Percentiles rank a stretch among this genome's conserved stretches.
Conservation (phyloP, 2,113 vertebrate species). For the Phasianus colchicus region DNA sequence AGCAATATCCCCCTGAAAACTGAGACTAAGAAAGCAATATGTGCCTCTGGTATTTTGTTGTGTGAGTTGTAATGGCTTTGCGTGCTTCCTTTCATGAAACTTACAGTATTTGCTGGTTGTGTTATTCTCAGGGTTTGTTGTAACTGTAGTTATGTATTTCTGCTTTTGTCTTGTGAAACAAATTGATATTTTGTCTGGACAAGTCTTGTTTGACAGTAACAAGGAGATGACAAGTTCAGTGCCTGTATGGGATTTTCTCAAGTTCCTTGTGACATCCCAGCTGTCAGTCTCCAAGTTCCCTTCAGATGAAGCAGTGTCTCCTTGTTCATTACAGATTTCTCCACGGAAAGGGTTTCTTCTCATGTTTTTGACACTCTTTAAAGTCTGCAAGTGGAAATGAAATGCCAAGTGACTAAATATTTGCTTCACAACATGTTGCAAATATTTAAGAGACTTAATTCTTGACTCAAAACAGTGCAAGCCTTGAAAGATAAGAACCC, state of each 20-base stretch:
- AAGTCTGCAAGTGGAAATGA: background rate
- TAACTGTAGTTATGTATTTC: background rate
- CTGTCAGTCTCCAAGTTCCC: constrained; percentile 18
- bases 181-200: background rate
- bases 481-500: background rate
- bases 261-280: background rate
- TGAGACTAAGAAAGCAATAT: background rate
- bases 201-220: background rate
- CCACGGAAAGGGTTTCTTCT: constrained; percentile 13
- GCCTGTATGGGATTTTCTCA: background rate
- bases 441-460: background rate
- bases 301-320: background rate
- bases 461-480: background rate
- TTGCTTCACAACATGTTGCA: background rate
- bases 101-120: background rate
- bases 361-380: background rate
- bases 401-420: background rate
- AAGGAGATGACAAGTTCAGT: background rate
- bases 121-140: background rate
- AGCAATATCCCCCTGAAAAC: background rate
- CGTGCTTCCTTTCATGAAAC: background rate
- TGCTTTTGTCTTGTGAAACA: constrained; percentile 7
- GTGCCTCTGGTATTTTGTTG: background rate
- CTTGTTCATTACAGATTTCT: constrained; percentile 3
- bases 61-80: background rate